A percentile compares a stretch with the other conserved stretches of the same genome.
Conservation (phyloP, 2,113 vertebrate genomes). For the Anoura caudifer region DNA sequence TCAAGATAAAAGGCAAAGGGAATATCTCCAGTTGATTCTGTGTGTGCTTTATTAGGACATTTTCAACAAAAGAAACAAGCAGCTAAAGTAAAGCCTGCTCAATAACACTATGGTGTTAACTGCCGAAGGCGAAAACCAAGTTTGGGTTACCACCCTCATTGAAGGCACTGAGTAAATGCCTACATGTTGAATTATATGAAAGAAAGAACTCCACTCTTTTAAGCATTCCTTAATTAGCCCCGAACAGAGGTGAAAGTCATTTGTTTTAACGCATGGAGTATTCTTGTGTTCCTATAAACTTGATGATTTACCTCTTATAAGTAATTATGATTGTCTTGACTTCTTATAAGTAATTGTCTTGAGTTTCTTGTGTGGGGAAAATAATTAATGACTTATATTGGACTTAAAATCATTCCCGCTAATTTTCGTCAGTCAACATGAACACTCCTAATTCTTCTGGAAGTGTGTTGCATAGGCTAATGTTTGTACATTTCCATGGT, state of each 20-base stretch:
- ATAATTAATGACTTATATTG: neutral
- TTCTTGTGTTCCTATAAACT: neutral
- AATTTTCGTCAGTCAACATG: neutral
- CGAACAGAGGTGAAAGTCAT: fast-evolving
- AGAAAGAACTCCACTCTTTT: neutral
- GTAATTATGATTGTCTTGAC: neutral
- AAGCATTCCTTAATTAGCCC: neutral
- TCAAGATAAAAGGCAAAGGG: neutral
- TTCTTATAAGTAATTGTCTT: neutral
- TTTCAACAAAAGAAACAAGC: neutral
- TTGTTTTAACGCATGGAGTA: neutral
- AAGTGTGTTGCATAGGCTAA: neutral
- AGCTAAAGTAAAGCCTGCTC: neutral
- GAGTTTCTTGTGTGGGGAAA: neutral
- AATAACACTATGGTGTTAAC: neutral
- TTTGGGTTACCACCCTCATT: fast-evolving
- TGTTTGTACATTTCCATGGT: fast-evolving
- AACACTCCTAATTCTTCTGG: neutral
- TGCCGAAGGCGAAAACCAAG: neutral
- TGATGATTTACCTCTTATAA: neutral
- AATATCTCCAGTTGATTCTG: neutral
- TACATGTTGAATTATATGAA: too few species aligned
- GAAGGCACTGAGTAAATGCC: neutral
- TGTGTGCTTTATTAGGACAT: neutral
- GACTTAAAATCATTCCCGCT: neutral